phyloP scores from a whole-genome alignment of 2,888 invertebrate species.

The Oligia fasciuncula region DNA sequence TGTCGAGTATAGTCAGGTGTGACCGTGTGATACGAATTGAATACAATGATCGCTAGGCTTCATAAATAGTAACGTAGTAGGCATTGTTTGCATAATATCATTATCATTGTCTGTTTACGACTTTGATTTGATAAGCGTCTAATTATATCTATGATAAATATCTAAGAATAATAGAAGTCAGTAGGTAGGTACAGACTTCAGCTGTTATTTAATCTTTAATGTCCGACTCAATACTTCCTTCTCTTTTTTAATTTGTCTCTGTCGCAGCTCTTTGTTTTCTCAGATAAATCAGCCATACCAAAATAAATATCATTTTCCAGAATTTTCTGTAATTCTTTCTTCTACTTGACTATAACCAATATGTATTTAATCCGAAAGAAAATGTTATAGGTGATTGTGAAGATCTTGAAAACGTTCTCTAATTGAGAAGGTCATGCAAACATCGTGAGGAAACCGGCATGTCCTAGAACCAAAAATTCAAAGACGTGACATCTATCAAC shows the following conservation, averaged over 20 bases:
- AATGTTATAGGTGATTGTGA: too few relatives aligned
- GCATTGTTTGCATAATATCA: constrained; percentile 24
- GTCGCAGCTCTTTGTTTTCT: neutral
- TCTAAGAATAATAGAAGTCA: neutral
- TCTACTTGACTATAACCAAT: neutral
- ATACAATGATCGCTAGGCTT: constrained; percentile 33
- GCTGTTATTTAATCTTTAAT: neutral
- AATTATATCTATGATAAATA: constrained; percentile 20
- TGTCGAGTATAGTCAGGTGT: constrained; percentile 16
- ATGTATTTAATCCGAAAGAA: neutral
- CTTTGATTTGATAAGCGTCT: constrained; percentile 28
- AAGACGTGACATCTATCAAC: too few relatives aligned
- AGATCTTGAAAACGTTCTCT: neutral
- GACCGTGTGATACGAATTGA: constrained; percentile 15
- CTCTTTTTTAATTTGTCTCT: neutral
- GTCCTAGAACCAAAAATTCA: too few relatives aligned
- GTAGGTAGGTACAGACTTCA: neutral
- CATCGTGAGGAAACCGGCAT: too few relatives aligned
- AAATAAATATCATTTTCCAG: neutral
- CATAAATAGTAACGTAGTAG: constrained; percentile 25
- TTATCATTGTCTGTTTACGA: constrained; percentile 16
- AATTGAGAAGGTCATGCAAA: neutral
- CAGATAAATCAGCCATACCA: neutral
- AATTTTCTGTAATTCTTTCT: neutral
- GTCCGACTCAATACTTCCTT: too few relatives aligned